A percentile compares a stretch with the other conserved stretches of the same genome.
These are phyloP conservation scores for Microctonus aethiopoides DNA, from an alignment of 2,888 invertebrate genomes.

Conservation along the genomic window DNA sequence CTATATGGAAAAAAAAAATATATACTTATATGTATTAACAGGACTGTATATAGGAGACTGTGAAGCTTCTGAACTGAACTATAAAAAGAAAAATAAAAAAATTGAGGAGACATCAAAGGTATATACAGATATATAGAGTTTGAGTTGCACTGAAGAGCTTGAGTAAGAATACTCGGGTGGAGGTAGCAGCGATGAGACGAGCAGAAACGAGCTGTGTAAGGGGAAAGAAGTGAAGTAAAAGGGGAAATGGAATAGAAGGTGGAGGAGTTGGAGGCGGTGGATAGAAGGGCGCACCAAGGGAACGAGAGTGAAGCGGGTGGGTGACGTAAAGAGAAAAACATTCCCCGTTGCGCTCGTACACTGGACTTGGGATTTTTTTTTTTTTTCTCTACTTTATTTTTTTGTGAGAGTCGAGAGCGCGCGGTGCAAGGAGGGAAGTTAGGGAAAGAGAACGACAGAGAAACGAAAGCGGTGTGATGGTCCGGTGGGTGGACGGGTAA, in stretches of 20 bases:
- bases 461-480: constrained; percentile 12
- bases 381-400: constrained; percentile 22
- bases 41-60: neutral
- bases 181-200: constrained; percentile 37
- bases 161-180: constrained; percentile 28
- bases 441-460: constrained; percentile 22
- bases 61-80: neutral
- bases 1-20: neutral
- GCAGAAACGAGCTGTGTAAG: constrained; percentile 30
- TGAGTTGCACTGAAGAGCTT: constrained; percentile 51
- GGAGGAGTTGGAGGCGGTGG: constrained; percentile 26
- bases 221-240: constrained; percentile 33
- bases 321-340: constrained; percentile 54
- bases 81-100: neutral
- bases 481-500: constrained; percentile 24
- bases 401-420: constrained; percentile 2
- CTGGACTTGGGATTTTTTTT: constrained; percentile 61
- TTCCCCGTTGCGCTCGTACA: constrained; percentile 61
- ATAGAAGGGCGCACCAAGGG: constrained; percentile 30
- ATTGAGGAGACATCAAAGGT: neutral
- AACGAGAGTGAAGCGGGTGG: constrained; percentile 56
- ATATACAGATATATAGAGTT: constrained; percentile 34
- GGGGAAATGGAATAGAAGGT: constrained; percentile 35
- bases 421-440: constrained; percentile 5
- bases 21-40: too few relatives aligned